Percentiles rank a stretch among this genome's conserved stretches.
Conservation (phyloP, 2,113 vertebrate genomes). For the Trinectes maculatus region DNA sequence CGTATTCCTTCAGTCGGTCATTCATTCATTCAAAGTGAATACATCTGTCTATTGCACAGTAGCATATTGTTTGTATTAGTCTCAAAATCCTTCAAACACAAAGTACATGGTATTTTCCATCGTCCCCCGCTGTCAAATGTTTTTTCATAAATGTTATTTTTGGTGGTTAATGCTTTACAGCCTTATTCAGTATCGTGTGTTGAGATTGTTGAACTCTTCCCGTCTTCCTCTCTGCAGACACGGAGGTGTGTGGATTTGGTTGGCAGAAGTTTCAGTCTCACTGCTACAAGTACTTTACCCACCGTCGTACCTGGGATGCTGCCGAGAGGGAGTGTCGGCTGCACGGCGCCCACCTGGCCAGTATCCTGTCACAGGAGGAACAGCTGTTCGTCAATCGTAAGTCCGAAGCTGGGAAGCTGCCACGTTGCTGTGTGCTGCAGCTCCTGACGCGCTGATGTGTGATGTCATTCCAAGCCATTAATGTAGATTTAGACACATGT, state of each 20-base stretch:
- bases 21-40: too few relatives aligned
- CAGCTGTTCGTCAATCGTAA: constrained; percentile 92
- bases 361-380: constrained; percentile 91
- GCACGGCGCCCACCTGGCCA: constrained; percentile 91
- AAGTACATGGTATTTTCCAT: too few relatives aligned
- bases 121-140: too few relatives aligned
- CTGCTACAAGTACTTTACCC: constrained; percentile 94
- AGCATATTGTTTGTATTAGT: too few relatives aligned
- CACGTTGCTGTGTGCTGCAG: too few relatives aligned
- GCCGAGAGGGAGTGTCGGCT: constrained; percentile 94
- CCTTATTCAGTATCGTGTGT: neutral
- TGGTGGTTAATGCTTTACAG: neutral
- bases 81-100: too few relatives aligned
- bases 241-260: constrained; percentile 89
- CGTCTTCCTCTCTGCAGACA: constrained; percentile 80
- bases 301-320: constrained; percentile 92
- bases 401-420: too few relatives aligned
- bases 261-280: constrained; percentile 98
- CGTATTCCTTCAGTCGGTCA: too few relatives aligned
- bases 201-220: neutral
- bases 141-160: neutral
- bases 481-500: too few relatives aligned
- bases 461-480: too few relatives aligned
- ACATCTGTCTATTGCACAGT: too few relatives aligned
- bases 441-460: too few relatives aligned